Base-by-base conservation (phyloP, 2,113 vertebrate genomes). In the Tamias sibiricus region DNA sequence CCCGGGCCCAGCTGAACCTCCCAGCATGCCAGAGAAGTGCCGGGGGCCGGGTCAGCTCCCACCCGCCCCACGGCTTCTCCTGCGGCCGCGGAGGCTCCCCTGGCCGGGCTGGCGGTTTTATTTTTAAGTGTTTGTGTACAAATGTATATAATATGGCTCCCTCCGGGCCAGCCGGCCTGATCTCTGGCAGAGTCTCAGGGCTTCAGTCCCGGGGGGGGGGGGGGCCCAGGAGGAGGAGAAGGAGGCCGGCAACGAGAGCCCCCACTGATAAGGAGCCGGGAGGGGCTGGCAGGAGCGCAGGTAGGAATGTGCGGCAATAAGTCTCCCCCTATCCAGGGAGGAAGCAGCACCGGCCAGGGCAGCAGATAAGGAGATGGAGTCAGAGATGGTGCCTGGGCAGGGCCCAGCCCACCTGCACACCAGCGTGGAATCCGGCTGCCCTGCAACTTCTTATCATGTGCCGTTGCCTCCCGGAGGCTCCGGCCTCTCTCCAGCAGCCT, bases 261-360 rank as follows among this genome's bases (percentile, higher is more conserved):
- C 11, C 8, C 6, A n/a, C 49, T 57, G 96, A 88, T 95, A 86
- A 85, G 47, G 93, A 37, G 47, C 62, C 72, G 3, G 94, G 77
- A 92, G 92, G 13, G 7, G 82, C 81, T 57, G 94, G 95, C 95
- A 59, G 1, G 76, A n/a, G 6, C 22, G 95, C 68, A 0, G 54
- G 54, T 92, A 95, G 95, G 96, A 98, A 97, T 96, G 97, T 42
- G 16, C 64, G 69, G 96, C 97, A 95, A 86, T 96, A 81, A 98
- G 97, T 97, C 98, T 98, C 98, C 98, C 98, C 98, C 98, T 97
- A 96, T 97, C 98, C 94, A 97, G 98, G 98, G 98, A 99, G 99
- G 98, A 98, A 98, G 98, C 98, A 93, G 94, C 98, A 98, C 79
- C 83, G 83, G 97, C 98, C 93, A 19, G 54, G 97, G 97, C 87